Evolutionary conservation across 2,888 invertebrate species (phyloP).

Genomic region (Periphyllus acericola): DNA sequence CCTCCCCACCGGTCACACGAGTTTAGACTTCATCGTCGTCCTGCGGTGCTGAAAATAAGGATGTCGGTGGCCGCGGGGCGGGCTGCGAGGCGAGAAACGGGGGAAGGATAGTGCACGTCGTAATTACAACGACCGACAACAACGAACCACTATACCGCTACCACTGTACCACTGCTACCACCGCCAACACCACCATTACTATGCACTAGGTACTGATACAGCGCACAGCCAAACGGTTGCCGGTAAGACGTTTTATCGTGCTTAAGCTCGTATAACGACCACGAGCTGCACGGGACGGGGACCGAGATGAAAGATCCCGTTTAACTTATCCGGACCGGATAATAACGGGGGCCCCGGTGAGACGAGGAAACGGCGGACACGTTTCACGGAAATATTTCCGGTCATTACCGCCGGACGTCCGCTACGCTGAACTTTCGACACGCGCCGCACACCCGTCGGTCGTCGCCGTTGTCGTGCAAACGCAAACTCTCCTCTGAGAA

Average conservation of each 20-base stretch:
- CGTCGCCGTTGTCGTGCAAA: background rate
- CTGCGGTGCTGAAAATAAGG: background rate
- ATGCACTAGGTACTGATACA: too few species aligned
- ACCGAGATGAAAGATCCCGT: too few species aligned
- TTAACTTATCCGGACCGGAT: slow-evolving; percentile 19
- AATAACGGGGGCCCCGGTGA: background rate
- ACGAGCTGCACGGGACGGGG: background rate
- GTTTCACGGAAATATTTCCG: slow-evolving; percentile 29
- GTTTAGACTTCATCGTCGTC: background rate
- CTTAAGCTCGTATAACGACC: slow-evolving; percentile 2
- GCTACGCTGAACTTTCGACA: background rate
- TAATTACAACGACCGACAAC: slow-evolving; percentile 21
- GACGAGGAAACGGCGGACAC: background rate
- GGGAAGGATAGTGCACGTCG: background rate
- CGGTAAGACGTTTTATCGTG: slow-evolving; percentile 37
- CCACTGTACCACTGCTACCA: background rate
- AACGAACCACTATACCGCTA: background rate
- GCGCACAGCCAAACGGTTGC: background rate
- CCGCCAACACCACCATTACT: too few species aligned
- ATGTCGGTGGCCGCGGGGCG: background rate
- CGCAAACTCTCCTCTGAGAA: too few species aligned
- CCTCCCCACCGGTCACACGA: background rate
- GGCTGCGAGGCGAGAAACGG: too few species aligned
- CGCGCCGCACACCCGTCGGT: background rate
- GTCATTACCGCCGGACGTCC: slow-evolving; percentile 29